Base-by-base conservation (phyloP, 2,888 invertebrate species). In the Cotesia congregata region DNA sequence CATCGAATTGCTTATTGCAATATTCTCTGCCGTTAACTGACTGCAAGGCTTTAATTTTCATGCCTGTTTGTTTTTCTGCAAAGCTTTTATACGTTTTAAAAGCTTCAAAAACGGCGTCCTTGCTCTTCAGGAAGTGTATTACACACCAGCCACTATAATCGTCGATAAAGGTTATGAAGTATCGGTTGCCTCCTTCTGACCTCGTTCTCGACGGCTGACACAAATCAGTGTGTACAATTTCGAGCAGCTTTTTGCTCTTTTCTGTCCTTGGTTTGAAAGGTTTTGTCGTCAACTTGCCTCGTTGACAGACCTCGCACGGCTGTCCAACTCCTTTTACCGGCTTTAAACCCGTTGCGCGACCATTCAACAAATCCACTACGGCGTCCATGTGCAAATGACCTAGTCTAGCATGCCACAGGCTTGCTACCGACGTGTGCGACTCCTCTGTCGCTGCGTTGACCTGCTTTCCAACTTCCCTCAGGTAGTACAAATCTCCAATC, bases 191-290 rank as follows among this genome's bases (percentile, higher is more conserved):
- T 3, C 65, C 50, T 17, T 38, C n/a, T 15, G 77, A 73, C 3
- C 74, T 41, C 6, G 41, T 65, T 9, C 76, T 69, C 40, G 78
- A 39, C 0, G 74, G 76, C 50, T 74, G 76, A 30, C 80, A 82
- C 1, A 85, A 76, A 72, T 83, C 84, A 1, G 82, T 79, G 64
- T 84, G 84, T 1, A 85, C 75, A n/a, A 84, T 77, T 7, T 84
- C 17, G 17, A 17, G 17, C 17, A 17, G 12, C 6, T 50, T 50
- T 0, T 5, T 50, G 6, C 12, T 50, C 6, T 12, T 50, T 6
- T 50, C 50, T 50, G 50, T 50, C 6, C 12, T 5, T 6, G 50
- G 12, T 30, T 5, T 50, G 1, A 50, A 50, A 1, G 50, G 50
- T 4, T 50, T 50, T 0, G 50, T 6, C 1, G 50, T 50, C 12